Evolutionary conservation across 2,113 vertebrate genomes (phyloP), one percentile per base, ranked within the genome.

Genomic region (Alouatta palliata): DNA sequence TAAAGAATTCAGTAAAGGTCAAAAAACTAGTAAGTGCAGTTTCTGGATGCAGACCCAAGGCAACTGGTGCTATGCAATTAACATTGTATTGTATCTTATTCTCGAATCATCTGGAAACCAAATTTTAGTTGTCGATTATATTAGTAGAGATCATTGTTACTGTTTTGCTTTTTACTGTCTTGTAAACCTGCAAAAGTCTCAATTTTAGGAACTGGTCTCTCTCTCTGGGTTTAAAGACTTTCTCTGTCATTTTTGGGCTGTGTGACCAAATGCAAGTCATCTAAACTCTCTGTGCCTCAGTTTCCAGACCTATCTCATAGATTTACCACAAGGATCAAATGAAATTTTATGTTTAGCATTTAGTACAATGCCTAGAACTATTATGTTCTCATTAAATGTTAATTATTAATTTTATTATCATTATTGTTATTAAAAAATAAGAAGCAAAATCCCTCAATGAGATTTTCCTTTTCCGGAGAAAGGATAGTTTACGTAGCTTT

Each of bases 21-120:
- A 86, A 45, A 82, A 71, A 88, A 97, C 23, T 45, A 81, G n/a
- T 40, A 54, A 76, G 77, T 68, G 47, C n/a, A 88, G n/a, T 82
- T 96, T 90, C 71, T 77, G 52, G 49, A 66, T 80, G 75, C 52
- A 37, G 91, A 86, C 10, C 37, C 86, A 86, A 73, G 8, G 75
- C 21, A 66, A 35, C 61, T 64, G 68, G 35, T 80, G n/a, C 27
- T 76, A 68, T 5, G 45, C 54, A 23, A 43, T 83, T 86, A 77
- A 76, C 64, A 82, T 37, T 8, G 11, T 54, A 73, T 37, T 21
- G 3, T 66, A 87, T 71, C 20, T 91, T 71, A 89, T 30, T 89
- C 47, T 43, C 27, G 37, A 45, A 85, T 94, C 16, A 32, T 13
- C 47, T 14, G 35, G 73, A 96, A 56, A 43, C 32, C 19, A 43